Percentiles rank a stretch among this genome's conserved stretches.
These are phyloP conservation scores for Eleutherodactylus coqui DNA, from an alignment of 2,797 vertebrate genomes.

Conservation along the genomic window DNA sequence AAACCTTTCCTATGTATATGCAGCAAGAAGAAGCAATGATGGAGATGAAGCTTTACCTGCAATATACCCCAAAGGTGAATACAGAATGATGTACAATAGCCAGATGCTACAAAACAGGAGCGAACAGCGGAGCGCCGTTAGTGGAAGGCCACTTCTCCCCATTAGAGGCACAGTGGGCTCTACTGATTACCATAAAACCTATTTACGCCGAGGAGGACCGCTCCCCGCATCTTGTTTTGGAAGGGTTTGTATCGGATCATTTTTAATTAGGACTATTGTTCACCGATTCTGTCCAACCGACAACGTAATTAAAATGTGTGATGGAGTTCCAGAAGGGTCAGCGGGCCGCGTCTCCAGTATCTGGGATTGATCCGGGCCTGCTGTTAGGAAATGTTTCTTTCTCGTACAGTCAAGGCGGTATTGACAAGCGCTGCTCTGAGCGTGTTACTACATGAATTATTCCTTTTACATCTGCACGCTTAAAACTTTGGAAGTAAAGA, in stretches of 20 bases:
- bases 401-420: conserved; percentile 22
- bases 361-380: conserved; percentile 31
- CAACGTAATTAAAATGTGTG: conserved; percentile 38
- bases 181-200: neutral
- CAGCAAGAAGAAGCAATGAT: too few species aligned
- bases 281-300: conserved; percentile 24
- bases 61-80: too few species aligned
- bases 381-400: conserved; percentile 22
- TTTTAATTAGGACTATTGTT: conserved; percentile 13
- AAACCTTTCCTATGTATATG: too few species aligned
- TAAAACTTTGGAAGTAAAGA: conserved; percentile 9
- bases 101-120: neutral
- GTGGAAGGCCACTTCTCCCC: neutral
- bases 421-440: conserved; percentile 30
- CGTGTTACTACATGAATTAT: conserved; percentile 35
- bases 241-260: conserved; percentile 3
- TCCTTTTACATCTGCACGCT: conserved; percentile 11
- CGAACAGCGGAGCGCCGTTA: neutral
- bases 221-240: neutral
- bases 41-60: too few species aligned
- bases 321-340: conserved; percentile 28
- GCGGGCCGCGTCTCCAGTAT: neutral
- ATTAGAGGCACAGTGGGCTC: neutral
- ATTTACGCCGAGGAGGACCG: neutral
- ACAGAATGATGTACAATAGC: neutral